phyloP scores from a whole-genome alignment of 2,888 invertebrate species.

The Lycocerus yunnanus region DNA sequence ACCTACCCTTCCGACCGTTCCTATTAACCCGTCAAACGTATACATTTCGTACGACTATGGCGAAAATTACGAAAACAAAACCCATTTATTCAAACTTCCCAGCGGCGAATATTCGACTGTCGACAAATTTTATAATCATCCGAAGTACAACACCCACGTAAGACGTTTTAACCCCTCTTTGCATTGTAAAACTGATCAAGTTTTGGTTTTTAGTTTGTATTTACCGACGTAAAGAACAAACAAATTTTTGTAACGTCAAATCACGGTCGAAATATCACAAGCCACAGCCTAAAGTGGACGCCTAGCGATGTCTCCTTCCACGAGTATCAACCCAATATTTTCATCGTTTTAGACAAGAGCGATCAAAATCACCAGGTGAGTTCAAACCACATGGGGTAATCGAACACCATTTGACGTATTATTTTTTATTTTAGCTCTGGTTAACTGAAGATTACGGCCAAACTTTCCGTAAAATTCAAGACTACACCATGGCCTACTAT shows the following conservation, averaged over 20 bases:
- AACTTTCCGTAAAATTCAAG: slow-evolving; percentile 71
- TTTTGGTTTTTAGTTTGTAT: slow-evolving; percentile 73
- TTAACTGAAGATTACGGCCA: slow-evolving; percentile 76
- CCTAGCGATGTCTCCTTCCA: slow-evolving; percentile 81
- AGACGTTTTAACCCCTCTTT: slow-evolving; percentile 56
- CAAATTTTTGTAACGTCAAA: slow-evolving; percentile 77
- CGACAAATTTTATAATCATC: slow-evolving; percentile 85
- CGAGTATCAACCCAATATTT: slow-evolving; percentile 69
- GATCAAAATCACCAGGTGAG: slow-evolving; percentile 55
- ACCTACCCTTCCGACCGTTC: slow-evolving; percentile 54
- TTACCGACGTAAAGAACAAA: slow-evolving; percentile 79
- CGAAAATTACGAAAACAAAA: slow-evolving; percentile 75
- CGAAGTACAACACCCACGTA: slow-evolving; percentile 77
- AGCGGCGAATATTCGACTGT: slow-evolving; percentile 67
- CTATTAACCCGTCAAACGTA: slow-evolving; percentile 68
- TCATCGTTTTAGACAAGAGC: slow-evolving; percentile 77
- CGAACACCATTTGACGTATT: background rate
- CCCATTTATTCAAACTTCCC: slow-evolving; percentile 66
- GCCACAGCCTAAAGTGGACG: slow-evolving; percentile 69
- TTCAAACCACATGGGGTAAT: background rate
- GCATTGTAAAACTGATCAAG: background rate
- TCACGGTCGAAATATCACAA: slow-evolving; percentile 70
- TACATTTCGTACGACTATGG: slow-evolving; percentile 90
- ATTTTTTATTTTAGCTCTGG: slow-evolving; percentile 67
- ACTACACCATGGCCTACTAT: slow-evolving; percentile 77